Conservation (phyloP, 2,888 invertebrate genomes). For the Rhingia campestris region DNA sequence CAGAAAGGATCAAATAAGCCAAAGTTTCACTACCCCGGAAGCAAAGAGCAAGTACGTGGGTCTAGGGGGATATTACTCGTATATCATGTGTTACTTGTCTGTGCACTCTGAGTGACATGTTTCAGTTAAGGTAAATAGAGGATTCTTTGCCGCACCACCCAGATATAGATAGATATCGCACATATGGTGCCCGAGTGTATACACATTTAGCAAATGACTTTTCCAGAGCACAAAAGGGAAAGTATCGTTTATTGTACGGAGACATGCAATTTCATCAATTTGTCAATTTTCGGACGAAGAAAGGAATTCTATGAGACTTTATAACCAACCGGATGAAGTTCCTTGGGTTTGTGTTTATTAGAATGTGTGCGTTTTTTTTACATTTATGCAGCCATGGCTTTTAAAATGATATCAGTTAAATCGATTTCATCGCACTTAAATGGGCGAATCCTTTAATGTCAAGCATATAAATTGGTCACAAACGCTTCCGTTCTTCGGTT, state of each 20-base stretch:
- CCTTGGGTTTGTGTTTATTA: slow-evolving; percentile 21
- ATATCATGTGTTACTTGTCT: slow-evolving; percentile 48
- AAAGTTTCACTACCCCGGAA: slow-evolving; percentile 43
- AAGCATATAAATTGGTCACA: slow-evolving; percentile 27
- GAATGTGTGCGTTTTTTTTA: slow-evolving; percentile 8
- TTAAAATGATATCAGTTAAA: slow-evolving; percentile 22
- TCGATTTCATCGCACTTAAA: slow-evolving; percentile 14
- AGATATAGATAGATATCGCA: slow-evolving; percentile 52
- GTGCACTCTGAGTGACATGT: slow-evolving; percentile 57
- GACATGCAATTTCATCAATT: slow-evolving; percentile 72
- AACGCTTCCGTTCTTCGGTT: slow-evolving; percentile 29
- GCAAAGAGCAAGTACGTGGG: slow-evolving; percentile 52
- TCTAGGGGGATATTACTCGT: slow-evolving; percentile 26
- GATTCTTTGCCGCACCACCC: slow-evolving; percentile 29
- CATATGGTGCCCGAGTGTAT: slow-evolving; percentile 51
- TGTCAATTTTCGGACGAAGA: slow-evolving; percentile 64
- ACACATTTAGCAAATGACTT: slow-evolving; percentile 38
- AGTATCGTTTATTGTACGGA: slow-evolving; percentile 51
- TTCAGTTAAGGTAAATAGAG: slow-evolving; percentile 68
- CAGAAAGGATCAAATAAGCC: slow-evolving; percentile 59
- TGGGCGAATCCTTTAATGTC: slow-evolving; percentile 27
- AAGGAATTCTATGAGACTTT: slow-evolving; percentile 43
- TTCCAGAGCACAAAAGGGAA: slow-evolving; percentile 26
- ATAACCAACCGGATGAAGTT: slow-evolving; percentile 37
- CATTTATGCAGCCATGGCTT: slow-evolving; percentile 23